Evolutionary conservation across 1,140 invertebrate genomes (phyloP).

Genomic region (Papilio aristodemus): DNA sequence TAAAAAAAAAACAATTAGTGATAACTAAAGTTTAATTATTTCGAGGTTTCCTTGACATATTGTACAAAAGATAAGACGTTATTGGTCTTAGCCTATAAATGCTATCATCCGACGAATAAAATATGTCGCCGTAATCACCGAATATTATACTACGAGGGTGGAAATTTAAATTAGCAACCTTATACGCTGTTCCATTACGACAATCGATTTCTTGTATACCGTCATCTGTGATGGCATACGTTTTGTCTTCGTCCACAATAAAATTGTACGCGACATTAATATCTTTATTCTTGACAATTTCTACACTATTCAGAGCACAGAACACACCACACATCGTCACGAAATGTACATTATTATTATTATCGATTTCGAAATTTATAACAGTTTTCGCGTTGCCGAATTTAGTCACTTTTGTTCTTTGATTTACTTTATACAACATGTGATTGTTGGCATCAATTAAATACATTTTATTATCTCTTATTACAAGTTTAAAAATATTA

Average conservation of each 20-base stretch:
- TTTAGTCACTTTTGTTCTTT: slow-evolving; percentile 45
- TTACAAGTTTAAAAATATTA: slow-evolving; percentile 66
- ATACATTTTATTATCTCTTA: slow-evolving; percentile 67
- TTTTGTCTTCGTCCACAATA: slow-evolving; percentile 55
- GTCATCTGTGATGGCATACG: slow-evolving; percentile 55
- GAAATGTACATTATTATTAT: slow-evolving; percentile 60
- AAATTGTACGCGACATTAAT: slow-evolving; percentile 62
- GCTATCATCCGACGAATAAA: slow-evolving; percentile 57
- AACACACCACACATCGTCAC: slow-evolving; percentile 69
- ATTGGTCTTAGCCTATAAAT: slow-evolving; percentile 67
- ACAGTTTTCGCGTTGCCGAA: slow-evolving; percentile 59
- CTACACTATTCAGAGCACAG: slow-evolving; percentile 54
- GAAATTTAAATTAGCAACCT: slow-evolving; percentile 57
- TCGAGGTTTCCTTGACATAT: slow-evolving; percentile 36
- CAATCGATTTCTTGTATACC: slow-evolving; percentile 64
- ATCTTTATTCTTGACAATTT: slow-evolving; percentile 63
- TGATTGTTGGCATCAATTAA: slow-evolving; percentile 69
- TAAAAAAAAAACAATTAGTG: slow-evolving; percentile 12
- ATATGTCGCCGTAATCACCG: slow-evolving; percentile 73
- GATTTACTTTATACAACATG: slow-evolving; percentile 62
- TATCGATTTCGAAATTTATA: slow-evolving; percentile 67
- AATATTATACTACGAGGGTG: slow-evolving; percentile 63
- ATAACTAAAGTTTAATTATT: background rate
- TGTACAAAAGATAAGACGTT: slow-evolving; percentile 62
- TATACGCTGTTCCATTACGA: slow-evolving; percentile 60